A percentile compares a stretch with the other conserved stretches of the same genome.
Conservation (phyloP, 2,113 vertebrate genomes). For the Eclectus roratus region DNA sequence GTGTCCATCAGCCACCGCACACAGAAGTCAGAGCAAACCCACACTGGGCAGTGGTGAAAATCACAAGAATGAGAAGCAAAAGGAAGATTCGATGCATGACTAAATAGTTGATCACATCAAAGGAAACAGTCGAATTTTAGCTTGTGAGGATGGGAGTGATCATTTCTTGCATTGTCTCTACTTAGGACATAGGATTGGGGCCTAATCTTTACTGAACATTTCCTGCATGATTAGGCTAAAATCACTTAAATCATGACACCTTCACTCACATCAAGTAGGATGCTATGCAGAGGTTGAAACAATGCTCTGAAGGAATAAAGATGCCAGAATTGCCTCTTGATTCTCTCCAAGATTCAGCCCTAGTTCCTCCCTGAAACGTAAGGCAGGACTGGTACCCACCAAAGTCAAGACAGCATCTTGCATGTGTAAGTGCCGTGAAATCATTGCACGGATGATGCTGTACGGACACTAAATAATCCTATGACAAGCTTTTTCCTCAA, state of each 20-base stretch:
- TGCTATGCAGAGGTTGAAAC: not conserved
- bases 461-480: not conserved
- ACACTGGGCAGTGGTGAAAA: not conserved
- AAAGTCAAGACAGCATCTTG: not conserved
- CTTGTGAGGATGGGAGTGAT: not conserved
- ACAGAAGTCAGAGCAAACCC: accelerated
- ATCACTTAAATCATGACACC: not conserved
- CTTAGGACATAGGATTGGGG: not conserved
- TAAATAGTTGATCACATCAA: not conserved
- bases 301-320: not conserved
- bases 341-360: not conserved
- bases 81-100: not conserved
- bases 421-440: not conserved
- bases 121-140: not conserved
- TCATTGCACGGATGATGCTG: not conserved
- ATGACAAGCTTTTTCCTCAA: not conserved
- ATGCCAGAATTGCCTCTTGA: not conserved
- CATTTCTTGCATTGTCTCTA: not conserved
- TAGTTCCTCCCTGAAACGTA: not conserved
- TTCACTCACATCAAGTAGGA: not conserved
- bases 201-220: not conserved
- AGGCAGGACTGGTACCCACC: not conserved
- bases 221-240: not conserved
- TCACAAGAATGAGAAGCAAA: not conserved
- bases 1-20: accelerated